These are phyloP conservation scores for Acrocephalus kingi DNA, from an alignment of 2,113 vertebrate species.

Conservation along the genomic window DNA sequence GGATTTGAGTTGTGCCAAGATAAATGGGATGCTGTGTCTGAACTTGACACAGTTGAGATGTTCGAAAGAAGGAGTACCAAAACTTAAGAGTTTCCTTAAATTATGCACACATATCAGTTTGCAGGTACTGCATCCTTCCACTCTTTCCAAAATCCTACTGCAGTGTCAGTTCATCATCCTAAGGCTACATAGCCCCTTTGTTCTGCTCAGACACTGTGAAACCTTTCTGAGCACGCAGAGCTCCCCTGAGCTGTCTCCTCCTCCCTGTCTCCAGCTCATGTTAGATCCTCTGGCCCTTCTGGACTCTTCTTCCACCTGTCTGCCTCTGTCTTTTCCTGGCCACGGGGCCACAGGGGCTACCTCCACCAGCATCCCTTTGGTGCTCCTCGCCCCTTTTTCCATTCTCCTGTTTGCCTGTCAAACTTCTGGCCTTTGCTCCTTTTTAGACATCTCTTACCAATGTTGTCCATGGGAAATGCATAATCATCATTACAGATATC, in stretches of 20 bases:
- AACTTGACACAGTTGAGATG: constrained; percentile 34
- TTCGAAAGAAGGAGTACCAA: neutral
- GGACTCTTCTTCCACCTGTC: neutral
- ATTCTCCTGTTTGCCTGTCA: neutral
- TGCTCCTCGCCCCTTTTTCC: neutral
- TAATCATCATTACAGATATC: neutral
- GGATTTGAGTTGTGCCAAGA: constrained; percentile 40
- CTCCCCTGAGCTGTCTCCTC: neutral
- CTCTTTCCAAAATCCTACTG: neutral
- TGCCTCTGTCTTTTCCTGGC: neutral
- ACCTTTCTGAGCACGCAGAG: neutral
- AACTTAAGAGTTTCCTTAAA: constrained; percentile 16
- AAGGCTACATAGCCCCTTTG: neutral
- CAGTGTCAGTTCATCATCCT: neutral
- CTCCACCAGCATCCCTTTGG: neutral
- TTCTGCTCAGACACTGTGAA: fast-evolving
- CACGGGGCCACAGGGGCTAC: fast-evolving
- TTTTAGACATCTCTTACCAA: neutral
- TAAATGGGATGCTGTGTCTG: constrained; percentile 53
- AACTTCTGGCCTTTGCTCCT: neutral
- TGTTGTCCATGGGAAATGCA: neutral
- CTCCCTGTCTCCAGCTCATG: fast-evolving
- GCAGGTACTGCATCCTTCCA: neutral
- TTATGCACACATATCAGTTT: neutral
- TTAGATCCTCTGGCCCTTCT: neutral